These are phyloP conservation scores for Malacosoma neustria DNA, from an alignment of 2,888 invertebrate genomes.

Conservation along the genomic window DNA sequence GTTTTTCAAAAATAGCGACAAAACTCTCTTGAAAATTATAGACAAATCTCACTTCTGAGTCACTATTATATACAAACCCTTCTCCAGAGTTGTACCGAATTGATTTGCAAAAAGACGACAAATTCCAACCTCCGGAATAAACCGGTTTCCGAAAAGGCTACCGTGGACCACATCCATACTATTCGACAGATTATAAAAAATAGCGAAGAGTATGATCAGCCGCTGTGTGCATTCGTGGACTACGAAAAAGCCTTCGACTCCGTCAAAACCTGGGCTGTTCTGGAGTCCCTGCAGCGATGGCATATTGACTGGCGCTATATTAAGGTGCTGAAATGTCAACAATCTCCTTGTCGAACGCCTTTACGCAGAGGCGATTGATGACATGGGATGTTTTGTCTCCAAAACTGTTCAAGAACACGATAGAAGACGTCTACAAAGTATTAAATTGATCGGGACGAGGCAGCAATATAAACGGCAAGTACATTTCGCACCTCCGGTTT, in stretches of 20 bases:
- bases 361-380: neutral
- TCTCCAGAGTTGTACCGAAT: neutral
- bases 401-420: too few species aligned
- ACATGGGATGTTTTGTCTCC: too few species aligned
- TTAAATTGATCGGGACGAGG: too few species aligned
- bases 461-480: too few species aligned
- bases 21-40: slow-evolving; percentile 5
- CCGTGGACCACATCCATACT: neutral
- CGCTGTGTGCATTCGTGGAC: neutral
- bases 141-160: too few species aligned
- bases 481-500: too few species aligned
- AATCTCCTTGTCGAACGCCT: neutral
- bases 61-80: too few species aligned
- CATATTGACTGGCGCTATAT: neutral
- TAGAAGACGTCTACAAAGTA: too few species aligned
- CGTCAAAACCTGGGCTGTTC: neutral
- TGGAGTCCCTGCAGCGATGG: too few species aligned
- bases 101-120: neutral
- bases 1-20: slow-evolving; percentile 13
- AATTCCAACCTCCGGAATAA: too few species aligned
- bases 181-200: neutral
- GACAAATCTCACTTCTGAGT: too few species aligned
- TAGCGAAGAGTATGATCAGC: neutral
- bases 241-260: neutral
- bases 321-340: neutral